Percentiles rank a stretch among this genome's conserved stretches.
phyloP scores from a whole-genome alignment of 2,888 invertebrate genomes.

The Pristionchus mayeri region DNA sequence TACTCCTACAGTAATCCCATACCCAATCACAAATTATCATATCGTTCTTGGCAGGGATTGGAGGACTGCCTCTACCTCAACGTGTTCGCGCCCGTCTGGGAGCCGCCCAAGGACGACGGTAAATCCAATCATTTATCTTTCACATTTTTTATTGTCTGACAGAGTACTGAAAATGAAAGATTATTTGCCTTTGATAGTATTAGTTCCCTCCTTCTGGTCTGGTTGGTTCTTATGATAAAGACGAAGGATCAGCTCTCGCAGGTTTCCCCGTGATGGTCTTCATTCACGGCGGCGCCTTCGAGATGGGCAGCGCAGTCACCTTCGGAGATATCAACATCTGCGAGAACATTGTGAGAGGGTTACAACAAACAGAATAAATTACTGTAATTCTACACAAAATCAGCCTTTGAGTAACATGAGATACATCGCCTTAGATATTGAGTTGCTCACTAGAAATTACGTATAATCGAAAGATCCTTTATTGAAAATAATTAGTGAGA shows the following conservation, averaged over 20 bases:
- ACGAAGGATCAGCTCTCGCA: not conserved
- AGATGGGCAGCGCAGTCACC: slow-evolving; percentile 58
- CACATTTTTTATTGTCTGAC: too few species aligned
- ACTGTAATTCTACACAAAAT: too few species aligned
- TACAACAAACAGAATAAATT: too few species aligned
- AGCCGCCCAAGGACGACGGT: not conserved
- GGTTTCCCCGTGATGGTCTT: slow-evolving; percentile 54
- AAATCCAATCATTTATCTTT: too few species aligned
- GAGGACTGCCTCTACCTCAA: slow-evolving; percentile 48
- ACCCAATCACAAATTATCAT: not conserved
- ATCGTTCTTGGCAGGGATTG: not conserved
- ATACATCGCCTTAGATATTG: too few species aligned
- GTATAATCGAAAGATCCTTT: not conserved
- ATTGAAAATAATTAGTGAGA: not conserved
- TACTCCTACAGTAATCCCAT: too few species aligned
- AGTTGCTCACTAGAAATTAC: too few species aligned
- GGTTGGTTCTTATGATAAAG: too few species aligned
- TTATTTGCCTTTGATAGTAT: too few species aligned
- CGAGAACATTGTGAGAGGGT: slow-evolving; percentile 54
- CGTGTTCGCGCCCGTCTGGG: slow-evolving; percentile 22
- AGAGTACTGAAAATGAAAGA: too few species aligned
- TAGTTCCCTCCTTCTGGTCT: too few species aligned
- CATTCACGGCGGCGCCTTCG: slow-evolving; percentile 64
- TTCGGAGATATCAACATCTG: slow-evolving; percentile 62
- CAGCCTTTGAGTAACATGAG: too few species aligned